Evolutionary conservation across 2,113 vertebrate genomes (phyloP), one percentile per base, ranked within the genome.

Genomic region (Ictalurus furcatus): DNA sequence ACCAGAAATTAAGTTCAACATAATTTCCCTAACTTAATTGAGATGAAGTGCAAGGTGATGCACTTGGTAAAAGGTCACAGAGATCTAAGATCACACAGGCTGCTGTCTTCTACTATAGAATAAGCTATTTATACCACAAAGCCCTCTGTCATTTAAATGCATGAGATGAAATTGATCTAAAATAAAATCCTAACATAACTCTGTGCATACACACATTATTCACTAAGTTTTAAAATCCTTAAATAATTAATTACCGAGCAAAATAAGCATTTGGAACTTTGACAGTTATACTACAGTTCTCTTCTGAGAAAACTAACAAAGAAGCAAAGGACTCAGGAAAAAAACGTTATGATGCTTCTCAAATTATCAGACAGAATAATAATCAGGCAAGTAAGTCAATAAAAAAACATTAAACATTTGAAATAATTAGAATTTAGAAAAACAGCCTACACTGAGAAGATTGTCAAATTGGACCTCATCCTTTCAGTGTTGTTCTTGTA

Each of bases 401-500:
- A 48, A 37, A 59, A n/a, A 82, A n/a, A 3, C n/a, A 80, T 28
- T 56, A 30, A 30, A 81, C n/a, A 21, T 58, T 84, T 65, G 2
- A 84, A 65, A 44, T 44, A 28, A 61, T 17, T 65, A 14, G 34
- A 84, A 84, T 84, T 84, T 0, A 84, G 58, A 65, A 84, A 84
- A 44, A 44, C 28, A 65, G 59, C 37, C 59, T 48, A 67, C 83
- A 85, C 7, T 85, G 23, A 84, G 61, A 65, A 28, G 59, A 84
- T 14, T 21, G 52, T 83, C 81, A 82, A 82, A 59, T 4, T 12
- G n/a, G 54, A 82, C 19, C 8, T 40, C 0, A 37, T 83, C 30
- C 80, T 23, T 48, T 71, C 30, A 84, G 54, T 74, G 69, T 25
- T 85, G n/a, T 37, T 79, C 40, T 85, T 85, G 44, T 71, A 63